phyloP scores from a whole-genome alignment of 2,797 vertebrate species.

The Gymnodraco acuticeps region DNA sequence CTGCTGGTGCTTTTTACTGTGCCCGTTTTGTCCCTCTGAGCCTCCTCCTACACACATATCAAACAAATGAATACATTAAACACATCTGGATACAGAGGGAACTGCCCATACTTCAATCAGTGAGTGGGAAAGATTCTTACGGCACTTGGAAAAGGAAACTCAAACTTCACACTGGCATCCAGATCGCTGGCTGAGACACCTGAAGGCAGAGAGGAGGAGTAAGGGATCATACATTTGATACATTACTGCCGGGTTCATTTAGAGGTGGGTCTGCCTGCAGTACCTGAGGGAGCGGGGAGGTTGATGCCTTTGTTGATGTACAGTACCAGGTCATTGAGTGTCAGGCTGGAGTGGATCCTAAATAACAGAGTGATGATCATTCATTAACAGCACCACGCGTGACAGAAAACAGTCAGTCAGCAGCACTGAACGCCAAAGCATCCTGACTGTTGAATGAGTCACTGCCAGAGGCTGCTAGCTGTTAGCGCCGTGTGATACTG shows the following conservation, averaged over 20 bases:
- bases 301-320: slow-evolving; percentile 87
- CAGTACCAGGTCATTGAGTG: slow-evolving; percentile 88
- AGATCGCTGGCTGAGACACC: slow-evolving; percentile 89
- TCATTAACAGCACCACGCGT: slow-evolving; percentile 20
- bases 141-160: slow-evolving; percentile 92
- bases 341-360: slow-evolving; percentile 87
- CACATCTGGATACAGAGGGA: slow-evolving; percentile 11
- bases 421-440: slow-evolving; percentile 36
- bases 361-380: slow-evolving; percentile 10
- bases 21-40: slow-evolving; percentile 91
- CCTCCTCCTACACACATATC: slow-evolving; percentile 86
- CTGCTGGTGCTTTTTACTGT: slow-evolving; percentile 88
- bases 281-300: slow-evolving; percentile 90
- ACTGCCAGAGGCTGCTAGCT: slow-evolving; percentile 37
- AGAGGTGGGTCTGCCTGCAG: slow-evolving; percentile 25
- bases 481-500: slow-evolving; percentile 46
- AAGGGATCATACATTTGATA: slow-evolving; percentile 13
- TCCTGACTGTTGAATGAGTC: slow-evolving; percentile 49
- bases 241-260: slow-evolving; percentile 7
- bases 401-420: slow-evolving; percentile 38
- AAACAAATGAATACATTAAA: slow-evolving; percentile 17
- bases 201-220: slow-evolving; percentile 59
- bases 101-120: background rate
- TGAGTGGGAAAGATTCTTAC: slow-evolving; percentile 73
- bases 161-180: slow-evolving; percentile 92